Base-by-base conservation (phyloP, 1,140 invertebrate species). In the Leptinotarsa texana region DNA sequence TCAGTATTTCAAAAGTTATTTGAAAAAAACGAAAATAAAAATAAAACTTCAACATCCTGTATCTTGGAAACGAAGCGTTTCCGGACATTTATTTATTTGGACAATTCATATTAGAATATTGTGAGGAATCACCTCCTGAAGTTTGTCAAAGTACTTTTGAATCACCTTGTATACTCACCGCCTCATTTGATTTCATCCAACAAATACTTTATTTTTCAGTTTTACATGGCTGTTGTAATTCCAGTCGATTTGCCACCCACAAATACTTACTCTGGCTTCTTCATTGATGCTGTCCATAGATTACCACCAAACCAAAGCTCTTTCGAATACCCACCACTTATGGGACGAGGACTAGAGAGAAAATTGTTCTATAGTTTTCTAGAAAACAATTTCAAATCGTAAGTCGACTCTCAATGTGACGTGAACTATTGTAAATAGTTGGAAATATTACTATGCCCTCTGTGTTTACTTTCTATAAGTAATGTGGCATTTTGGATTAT, bases 211-310 rank as follows among this genome's bases (percentile, higher is more conserved):
- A 57, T 42, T 69, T 80, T 80, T 57, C 57, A 82, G 82, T 27
- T 83, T 62, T 81, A 93, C 81, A 78, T 93, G 11, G 92, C 93
- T 0, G 86, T 93, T 48, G 91, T 92, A 0, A 87, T 93, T 49
- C 93, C 93, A 0, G 80, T 94, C 47, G 91, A 92, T 77, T 86
- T 92, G 57, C 91, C 91, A 2, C 88, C 89, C 78, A 90, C 89
- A 78, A 91, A 91, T 78, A 89, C 93, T 11, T 92, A 92, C 74
- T 85, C 93, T 61, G 92, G 92, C 0, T 93, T 92, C 77, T 93
- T 93, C 82, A 92, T 93, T 81, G 93, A 94, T 81, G 90, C 90
- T 0, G 92, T 90, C 82, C 93, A 93, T 85, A 83, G 80, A 51
- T 82, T 92, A 13, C 88, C 89, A 6, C 72, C 78, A 27, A 88